A percentile compares a stretch with the other conserved stretches of the same genome.
These are phyloP conservation scores for Oryzias celebensis DNA, from an alignment of 2,113 vertebrate genomes.

Conservation along the genomic window DNA sequence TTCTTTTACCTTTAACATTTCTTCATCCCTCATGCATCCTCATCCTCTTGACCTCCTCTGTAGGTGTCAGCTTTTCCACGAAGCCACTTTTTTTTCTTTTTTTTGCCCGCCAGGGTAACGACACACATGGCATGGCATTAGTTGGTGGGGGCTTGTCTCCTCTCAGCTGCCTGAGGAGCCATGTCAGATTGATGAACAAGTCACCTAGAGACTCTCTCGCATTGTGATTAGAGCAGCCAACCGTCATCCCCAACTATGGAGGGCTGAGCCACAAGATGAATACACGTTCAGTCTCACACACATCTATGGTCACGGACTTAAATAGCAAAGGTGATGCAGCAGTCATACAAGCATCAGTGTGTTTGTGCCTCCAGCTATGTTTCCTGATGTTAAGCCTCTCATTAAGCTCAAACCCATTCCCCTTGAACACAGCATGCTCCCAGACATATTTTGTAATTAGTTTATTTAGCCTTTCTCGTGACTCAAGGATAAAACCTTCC, in stretches of 20 bases:
- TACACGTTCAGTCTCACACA: constrained; percentile 33
- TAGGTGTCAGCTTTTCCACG: constrained; percentile 57
- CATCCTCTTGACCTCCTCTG: constrained; percentile 45
- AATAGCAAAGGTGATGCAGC: constrained; percentile 72
- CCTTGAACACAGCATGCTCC: constrained; percentile 71
- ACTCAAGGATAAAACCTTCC: constrained; percentile 65
- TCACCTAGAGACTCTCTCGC: constrained; percentile 67
- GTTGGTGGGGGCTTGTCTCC: constrained; percentile 62
- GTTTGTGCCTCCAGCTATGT: constrained; percentile 65
- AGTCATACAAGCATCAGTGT: constrained; percentile 57
- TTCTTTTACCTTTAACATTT: not conserved
- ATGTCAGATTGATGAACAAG: constrained; percentile 77
- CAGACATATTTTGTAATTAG: constrained; percentile 76
- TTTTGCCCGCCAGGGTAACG: constrained; percentile 62
- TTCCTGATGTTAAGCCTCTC: constrained; percentile 74
- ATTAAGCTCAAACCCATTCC: constrained; percentile 73
- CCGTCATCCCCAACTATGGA: constrained; percentile 47
- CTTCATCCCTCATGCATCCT: constrained; percentile 25
- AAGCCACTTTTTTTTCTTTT: constrained; percentile 38
- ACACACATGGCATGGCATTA: constrained; percentile 62
- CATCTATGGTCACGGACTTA: constrained; percentile 26
- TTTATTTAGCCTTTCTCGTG: constrained; percentile 71
- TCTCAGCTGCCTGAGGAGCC: constrained; percentile 65
- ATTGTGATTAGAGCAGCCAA: constrained; percentile 70
- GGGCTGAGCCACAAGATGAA: constrained; percentile 41